phyloP scores from a whole-genome alignment of 2,797 vertebrate species.

The Oryzias dopingdopingensis region DNA sequence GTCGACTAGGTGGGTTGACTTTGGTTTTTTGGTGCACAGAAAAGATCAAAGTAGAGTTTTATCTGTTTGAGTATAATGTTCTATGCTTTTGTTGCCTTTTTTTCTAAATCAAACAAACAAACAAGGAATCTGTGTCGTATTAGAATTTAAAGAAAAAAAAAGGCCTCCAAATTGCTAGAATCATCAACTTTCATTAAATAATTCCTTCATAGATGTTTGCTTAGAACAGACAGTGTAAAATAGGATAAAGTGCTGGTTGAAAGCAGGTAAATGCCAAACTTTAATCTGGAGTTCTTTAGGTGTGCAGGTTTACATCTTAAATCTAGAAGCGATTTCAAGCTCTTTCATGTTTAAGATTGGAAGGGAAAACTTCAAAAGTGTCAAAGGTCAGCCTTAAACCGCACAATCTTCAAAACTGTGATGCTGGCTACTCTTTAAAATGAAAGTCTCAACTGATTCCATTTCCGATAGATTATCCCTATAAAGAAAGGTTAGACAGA shows the following conservation, averaged over 20 bases:
- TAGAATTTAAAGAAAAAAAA: no score
- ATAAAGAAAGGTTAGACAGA: constrained; percentile 65
- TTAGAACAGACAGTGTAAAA: background rate
- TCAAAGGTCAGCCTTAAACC: constrained; percentile 69
- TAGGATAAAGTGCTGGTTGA: constrained; percentile 9
- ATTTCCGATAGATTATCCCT: constrained; percentile 58
- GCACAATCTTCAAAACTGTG: constrained; percentile 44
- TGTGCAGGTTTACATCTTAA: constrained; percentile 28
- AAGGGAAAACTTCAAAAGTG: constrained; percentile 44
- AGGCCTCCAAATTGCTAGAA: no score
- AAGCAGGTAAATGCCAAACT: constrained; percentile 16
- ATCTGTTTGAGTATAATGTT: no score
- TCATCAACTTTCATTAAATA: no score
- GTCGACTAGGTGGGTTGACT: no score
- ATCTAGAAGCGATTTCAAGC: constrained; percentile 38
- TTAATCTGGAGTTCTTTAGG: constrained; percentile 32
- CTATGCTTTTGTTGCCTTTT: no score
- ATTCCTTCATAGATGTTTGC: background rate
- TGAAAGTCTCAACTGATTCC: constrained; percentile 36
- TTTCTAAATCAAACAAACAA: no score
- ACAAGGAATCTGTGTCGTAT: no score
- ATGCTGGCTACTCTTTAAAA: constrained; percentile 34
- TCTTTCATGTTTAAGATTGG: constrained; percentile 35
- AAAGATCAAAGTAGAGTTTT: no score
- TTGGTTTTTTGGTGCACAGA: no score